phyloP scores from a whole-genome alignment of 1,140 invertebrate species.

The Cotesia vestalis region DNA sequence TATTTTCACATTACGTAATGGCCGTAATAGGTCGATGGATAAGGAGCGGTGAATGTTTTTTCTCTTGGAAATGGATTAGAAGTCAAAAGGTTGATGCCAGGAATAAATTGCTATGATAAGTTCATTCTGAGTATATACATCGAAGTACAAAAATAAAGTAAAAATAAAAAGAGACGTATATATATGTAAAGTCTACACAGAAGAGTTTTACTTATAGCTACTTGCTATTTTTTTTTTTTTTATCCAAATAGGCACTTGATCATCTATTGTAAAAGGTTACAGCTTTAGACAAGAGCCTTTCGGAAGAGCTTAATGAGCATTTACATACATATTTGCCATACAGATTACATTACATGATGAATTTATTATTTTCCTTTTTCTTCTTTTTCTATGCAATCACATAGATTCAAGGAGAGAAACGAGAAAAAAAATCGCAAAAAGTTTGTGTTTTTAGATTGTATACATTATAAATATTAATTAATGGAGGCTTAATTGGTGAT shows the following conservation, averaged over 20 bases:
- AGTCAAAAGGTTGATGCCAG: slow-evolving; percentile 32
- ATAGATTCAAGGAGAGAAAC: background rate
- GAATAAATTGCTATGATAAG: slow-evolving; percentile 24
- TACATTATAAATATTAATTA: slow-evolving; percentile 15
- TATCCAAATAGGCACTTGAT: slow-evolving; percentile 17
- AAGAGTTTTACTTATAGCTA: background rate
- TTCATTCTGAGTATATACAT: background rate
- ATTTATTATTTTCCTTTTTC: background rate
- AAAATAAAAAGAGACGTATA: slow-evolving; percentile 8
- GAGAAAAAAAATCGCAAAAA: background rate
- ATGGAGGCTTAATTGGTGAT: slow-evolving; percentile 16
- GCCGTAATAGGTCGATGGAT: slow-evolving; percentile 2
- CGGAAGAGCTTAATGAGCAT: slow-evolving; percentile 17
- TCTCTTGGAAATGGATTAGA: slow-evolving; percentile 34
- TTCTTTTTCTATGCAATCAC: too few relatives aligned
- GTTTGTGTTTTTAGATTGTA: background rate
- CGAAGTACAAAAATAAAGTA: background rate
- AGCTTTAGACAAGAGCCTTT: slow-evolving; percentile 19
- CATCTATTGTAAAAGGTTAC: slow-evolving; percentile 20
- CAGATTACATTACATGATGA: background rate
- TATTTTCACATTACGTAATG: background rate
- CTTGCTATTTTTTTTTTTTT: slow-evolving; percentile 9
- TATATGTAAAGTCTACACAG: background rate
- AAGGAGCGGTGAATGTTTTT: slow-evolving; percentile 20
- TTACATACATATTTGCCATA: background rate